Evolutionary conservation across 2,113 vertebrate species (phyloP), one percentile per base, ranked within the genome.

Genomic region (Pluvianellus socialis): DNA sequence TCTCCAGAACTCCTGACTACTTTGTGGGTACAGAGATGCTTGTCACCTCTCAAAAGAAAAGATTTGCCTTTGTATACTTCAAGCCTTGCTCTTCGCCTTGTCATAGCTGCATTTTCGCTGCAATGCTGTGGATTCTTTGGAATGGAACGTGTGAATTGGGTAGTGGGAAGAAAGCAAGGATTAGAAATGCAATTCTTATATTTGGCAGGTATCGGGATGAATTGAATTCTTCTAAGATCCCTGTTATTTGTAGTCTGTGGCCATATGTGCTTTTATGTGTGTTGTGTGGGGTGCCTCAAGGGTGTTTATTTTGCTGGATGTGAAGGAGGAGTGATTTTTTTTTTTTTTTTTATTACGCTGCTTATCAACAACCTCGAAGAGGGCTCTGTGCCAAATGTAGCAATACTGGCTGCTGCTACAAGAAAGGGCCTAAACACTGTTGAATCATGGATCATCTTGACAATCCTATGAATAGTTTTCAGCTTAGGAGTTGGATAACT

Each of bases 381-480:
- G 45, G 33, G 45, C 66, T 81, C 3, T 5, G 62, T 94, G 77
- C 95, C 92, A 95, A 94, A 56, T 53, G 45, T 40, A 79, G 74
- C 63, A 62, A 15, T 52, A 27, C 38, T 73, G 58, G 24, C 86
- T 96, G 86, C 79, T 72, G 65, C 73, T 79, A 45, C 58, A 53
- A 49, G 79, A 85, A 88, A 47, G 38, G 70, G 7, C 42, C 58
- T 50, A 14, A 89, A 55, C 8, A 3, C 53, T 47, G 32, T 77
- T 6, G 10, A 82, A 53, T 58, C 33, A 4, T 32, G 45, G 53
- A 72, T 82, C 6, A 24, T 70, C 67, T 44, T 85, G 66, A 70
- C 66, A 82, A 40, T 81, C 63, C 55, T 88, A 10, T 77, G 92
- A 67, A 82, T 80, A 86, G 81, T 62, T 91, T 86, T 77, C 71